phyloP scores from a whole-genome alignment of 2,113 vertebrate species.

The Varanus salvator region DNA sequence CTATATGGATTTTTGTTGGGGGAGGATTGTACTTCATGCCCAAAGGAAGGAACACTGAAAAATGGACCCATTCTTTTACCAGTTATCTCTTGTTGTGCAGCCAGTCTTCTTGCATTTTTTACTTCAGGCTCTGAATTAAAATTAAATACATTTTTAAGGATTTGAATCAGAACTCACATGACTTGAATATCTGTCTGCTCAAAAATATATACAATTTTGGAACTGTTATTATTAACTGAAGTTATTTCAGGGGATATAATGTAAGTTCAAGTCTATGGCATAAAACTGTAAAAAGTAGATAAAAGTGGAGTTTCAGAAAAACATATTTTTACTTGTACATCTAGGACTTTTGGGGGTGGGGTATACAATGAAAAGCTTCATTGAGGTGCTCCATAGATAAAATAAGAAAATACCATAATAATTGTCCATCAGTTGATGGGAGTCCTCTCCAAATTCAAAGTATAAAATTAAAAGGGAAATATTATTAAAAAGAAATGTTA shows the following conservation, averaged over 20 bases:
- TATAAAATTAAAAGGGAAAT: conserved; percentile 33
- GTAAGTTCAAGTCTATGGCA: neutral
- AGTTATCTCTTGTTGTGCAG: neutral
- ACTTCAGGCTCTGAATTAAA: conserved; percentile 1
- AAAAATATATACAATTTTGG: conserved; percentile 7
- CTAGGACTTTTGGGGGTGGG: conserved; percentile 35
- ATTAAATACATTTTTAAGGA: conserved; percentile 10
- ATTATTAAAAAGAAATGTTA: neutral
- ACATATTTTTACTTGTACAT: conserved; percentile 1
- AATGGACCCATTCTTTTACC: neutral
- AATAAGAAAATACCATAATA: conserved; percentile 44
- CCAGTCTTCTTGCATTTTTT: conserved; percentile 4
- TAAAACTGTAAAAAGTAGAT: too few relatives aligned
- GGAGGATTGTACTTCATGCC: neutral
- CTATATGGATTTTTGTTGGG: neutral
- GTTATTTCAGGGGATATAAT: conserved; percentile 19
- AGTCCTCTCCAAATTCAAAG: neutral
- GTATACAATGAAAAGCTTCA: conserved; percentile 27
- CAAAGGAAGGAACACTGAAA: neutral
- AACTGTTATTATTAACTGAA: conserved; percentile 10
- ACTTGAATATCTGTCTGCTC: neutral
- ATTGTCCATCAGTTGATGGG: conserved; percentile 15
- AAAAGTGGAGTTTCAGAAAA: conserved; percentile 16
- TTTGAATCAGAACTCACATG: neutral
- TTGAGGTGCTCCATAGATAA: neutral